These are phyloP conservation scores for Drosophila prostipennis DNA, from an alignment of 2,888 invertebrate genomes.

Conservation along the genomic window DNA sequence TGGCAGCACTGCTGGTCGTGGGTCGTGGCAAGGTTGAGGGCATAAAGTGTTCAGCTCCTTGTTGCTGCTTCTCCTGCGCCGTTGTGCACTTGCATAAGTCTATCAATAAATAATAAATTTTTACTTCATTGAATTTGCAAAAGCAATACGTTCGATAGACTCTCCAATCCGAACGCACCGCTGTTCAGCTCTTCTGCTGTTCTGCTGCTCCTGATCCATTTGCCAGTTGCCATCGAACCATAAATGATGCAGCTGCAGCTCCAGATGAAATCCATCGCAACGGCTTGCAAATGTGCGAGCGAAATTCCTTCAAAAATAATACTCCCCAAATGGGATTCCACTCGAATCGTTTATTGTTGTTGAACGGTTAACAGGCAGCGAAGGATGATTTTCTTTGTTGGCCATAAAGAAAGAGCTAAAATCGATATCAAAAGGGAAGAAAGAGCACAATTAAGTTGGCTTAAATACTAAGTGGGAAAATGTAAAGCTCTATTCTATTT, in stretches of 20 bases:
- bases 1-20: background rate
- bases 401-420: no score
- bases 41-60: constrained; percentile 26
- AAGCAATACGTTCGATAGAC: constrained; percentile 55
- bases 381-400: no score
- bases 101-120: constrained; percentile 73
- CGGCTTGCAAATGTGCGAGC: constrained; percentile 7
- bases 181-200: background rate
- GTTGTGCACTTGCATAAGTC: constrained; percentile 60
- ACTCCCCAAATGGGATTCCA: constrained; percentile 18
- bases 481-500: no score
- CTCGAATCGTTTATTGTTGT: constrained; percentile 26
- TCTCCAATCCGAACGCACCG: constrained; percentile 22
- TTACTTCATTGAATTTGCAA: constrained; percentile 67
- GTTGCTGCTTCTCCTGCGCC: constrained; percentile 9
- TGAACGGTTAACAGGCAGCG: constrained; percentile 1
- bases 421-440: no score
- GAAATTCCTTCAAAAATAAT: constrained; percentile 24
- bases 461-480: no score
- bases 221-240: constrained; percentile 27
- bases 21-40: background rate
- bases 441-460: no score
- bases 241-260: constrained; percentile 42
- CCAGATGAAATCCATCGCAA: constrained; percentile 31
- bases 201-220: constrained; percentile 13